Conservation (phyloP, 64 coral and sea anemone genomes). For the Acropora tenuis region DNA sequence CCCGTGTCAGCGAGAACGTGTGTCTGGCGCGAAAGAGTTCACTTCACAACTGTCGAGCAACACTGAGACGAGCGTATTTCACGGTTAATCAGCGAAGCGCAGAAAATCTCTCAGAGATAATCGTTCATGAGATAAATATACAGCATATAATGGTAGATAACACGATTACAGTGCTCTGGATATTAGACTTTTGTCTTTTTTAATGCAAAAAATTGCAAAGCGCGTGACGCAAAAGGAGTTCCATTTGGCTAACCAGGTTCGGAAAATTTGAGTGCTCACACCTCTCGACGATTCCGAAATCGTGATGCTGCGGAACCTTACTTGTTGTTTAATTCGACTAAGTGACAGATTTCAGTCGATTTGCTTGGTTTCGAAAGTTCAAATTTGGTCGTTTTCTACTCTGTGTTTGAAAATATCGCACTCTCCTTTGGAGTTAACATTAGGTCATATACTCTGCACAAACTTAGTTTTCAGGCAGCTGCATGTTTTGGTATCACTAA, state of each 20-base stretch:
- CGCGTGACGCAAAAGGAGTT: constrained; percentile 1
- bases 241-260: background rate
- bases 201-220: background rate
- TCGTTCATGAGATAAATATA: constrained; percentile 30
- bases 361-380: too few species aligned
- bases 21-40: background rate
- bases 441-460: too few species aligned
- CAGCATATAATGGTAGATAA: constrained; percentile 10
- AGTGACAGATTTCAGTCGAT: too few species aligned
- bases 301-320: too few species aligned
- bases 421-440: background rate
- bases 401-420: background rate
- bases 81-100: constrained; percentile 25
- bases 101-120: constrained; percentile 1
- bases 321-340: too few species aligned
- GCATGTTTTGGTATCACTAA: background rate
- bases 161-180: constrained; percentile 25
- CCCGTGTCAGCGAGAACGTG: background rate
- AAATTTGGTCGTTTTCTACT: too few species aligned
- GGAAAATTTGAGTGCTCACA: background rate
- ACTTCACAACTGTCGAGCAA: too few species aligned
- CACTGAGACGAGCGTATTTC: background rate
- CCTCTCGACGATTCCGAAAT: too few species aligned
- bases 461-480: background rate
- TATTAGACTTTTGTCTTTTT: constrained; percentile 45